Percentiles rank a stretch among this genome's conserved stretches.
Evolutionary conservation across 2,888 invertebrate species (phyloP).

Genomic region (Tipula vernalis): DNA sequence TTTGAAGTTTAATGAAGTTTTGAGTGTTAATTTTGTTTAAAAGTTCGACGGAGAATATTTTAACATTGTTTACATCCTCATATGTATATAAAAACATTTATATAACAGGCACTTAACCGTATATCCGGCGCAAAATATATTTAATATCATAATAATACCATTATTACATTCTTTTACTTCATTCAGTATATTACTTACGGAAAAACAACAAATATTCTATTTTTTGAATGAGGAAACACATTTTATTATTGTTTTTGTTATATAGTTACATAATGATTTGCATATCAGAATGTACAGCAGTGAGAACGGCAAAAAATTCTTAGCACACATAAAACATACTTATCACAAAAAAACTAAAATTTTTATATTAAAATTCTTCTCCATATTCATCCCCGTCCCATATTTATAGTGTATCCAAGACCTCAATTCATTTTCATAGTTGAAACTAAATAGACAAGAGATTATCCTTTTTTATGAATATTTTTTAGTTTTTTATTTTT

Average conservation of each 20-base stretch:
- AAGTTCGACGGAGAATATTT: too few species aligned
- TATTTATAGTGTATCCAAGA: not conserved
- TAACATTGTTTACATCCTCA: not conserved
- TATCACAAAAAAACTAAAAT: not conserved
- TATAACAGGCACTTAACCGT: not conserved
- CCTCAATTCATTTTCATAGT: slow-evolving; percentile 4
- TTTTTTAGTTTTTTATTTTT: not conserved
- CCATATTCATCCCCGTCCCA: not conserved
- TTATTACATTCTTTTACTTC: not conserved
- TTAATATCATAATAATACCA: not conserved
- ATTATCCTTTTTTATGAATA: not conserved
- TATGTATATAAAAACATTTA: not conserved
- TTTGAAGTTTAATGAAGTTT: too few species aligned
- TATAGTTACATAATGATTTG: not conserved
- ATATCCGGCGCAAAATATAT: not conserved
- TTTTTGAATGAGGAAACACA: not conserved
- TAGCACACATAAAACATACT: not conserved
- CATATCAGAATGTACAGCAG: not conserved
- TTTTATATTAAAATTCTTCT: not conserved
- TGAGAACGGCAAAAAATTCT: not conserved
- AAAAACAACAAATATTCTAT: not conserved
- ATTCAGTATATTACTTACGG: not conserved
- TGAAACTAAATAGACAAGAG: slow-evolving; percentile 4
- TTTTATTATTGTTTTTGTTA: not conserved
- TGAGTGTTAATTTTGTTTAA: too few species aligned